Percentiles rank a stretch among this genome's conserved stretches.
phyloP scores from a whole-genome alignment of 1,140 invertebrate species.

The Drosophila fuyamai region DNA sequence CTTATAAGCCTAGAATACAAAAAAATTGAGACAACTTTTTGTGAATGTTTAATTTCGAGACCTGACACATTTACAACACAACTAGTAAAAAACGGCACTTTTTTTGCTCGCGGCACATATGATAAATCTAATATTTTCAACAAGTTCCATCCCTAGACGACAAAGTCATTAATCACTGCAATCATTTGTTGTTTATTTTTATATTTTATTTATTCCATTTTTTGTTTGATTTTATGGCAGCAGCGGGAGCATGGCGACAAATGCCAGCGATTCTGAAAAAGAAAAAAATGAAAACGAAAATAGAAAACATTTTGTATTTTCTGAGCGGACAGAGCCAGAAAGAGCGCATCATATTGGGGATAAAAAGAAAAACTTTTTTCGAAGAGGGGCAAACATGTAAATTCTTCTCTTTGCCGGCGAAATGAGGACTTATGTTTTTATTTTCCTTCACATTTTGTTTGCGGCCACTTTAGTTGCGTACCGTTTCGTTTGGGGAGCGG shows the following conservation, averaged over 20 bases:
- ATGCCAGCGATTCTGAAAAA: conserved; percentile 31
- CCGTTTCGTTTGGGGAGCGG: conserved; percentile 34
- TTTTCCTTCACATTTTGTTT: conserved; percentile 21
- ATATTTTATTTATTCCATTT: conserved; percentile 52
- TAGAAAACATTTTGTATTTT: conserved; percentile 21
- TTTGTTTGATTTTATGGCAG: conserved; percentile 53
- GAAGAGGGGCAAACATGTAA: conserved; percentile 27
- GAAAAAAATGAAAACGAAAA: conserved; percentile 37
- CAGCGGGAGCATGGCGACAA: conserved; percentile 55
- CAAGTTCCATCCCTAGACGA: conserved; percentile 45
- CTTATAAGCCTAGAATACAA: background rate
- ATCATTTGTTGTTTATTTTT: conserved; percentile 66
- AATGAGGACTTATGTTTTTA: conserved; percentile 15
- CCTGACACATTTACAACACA: background rate
- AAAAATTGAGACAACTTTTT: background rate
- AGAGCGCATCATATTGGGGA: conserved; percentile 20
- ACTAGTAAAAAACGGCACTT: background rate
- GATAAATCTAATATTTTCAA: conserved; percentile 28
- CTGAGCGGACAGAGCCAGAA: conserved; percentile 7
- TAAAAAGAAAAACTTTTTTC: conserved; percentile 19
- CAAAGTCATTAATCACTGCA: conserved; percentile 63
- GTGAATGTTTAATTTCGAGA: background rate
- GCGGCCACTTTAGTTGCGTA: conserved; percentile 27
- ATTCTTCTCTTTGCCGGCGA: conserved; percentile 39
- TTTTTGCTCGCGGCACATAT: conserved; percentile 7